Conservation (phyloP, 1,140 invertebrate species). For the Gonioctena quinquepunctata region DNA sequence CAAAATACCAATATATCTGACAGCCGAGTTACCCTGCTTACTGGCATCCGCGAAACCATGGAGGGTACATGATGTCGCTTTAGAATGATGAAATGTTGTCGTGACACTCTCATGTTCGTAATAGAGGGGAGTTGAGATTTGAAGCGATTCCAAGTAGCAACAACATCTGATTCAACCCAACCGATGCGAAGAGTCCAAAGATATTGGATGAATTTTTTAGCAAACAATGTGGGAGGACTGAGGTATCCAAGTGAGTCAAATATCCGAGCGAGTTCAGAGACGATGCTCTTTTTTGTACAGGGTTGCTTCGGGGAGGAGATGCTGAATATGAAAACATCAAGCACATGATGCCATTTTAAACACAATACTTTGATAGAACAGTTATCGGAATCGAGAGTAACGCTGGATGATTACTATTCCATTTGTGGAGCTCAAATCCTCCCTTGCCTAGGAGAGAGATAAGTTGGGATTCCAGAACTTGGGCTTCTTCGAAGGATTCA, state of each 20-base stretch:
- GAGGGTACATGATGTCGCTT: too few species aligned
- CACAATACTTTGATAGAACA: neutral
- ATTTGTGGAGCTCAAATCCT: too few species aligned
- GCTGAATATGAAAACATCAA: neutral
- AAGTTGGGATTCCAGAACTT: too few species aligned
- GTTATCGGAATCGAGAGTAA: neutral
- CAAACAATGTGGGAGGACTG: conserved; percentile 38
- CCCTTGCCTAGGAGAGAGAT: too few species aligned
- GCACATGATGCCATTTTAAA: neutral
- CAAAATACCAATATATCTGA: neutral
- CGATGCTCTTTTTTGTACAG: conserved; percentile 41
- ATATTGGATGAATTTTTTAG: conserved; percentile 50
- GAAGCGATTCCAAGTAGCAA: conserved; percentile 34
- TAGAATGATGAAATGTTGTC: neutral
- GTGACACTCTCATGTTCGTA: neutral
- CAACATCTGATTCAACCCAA: conserved; percentile 44
- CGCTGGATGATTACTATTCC: too few species aligned
- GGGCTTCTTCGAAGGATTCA: too few species aligned
- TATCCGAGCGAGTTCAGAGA: too few species aligned
- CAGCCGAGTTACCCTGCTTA: conserved; percentile 34
- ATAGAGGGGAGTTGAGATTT: neutral
- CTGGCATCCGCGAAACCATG: too few species aligned
- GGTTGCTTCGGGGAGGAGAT: neutral
- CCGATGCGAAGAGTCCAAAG: conserved; percentile 42
- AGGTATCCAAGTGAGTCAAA: conserved; percentile 51